phyloP scores from a whole-genome alignment of 2,113 vertebrate genomes.

The Clinocottus analis region DNA sequence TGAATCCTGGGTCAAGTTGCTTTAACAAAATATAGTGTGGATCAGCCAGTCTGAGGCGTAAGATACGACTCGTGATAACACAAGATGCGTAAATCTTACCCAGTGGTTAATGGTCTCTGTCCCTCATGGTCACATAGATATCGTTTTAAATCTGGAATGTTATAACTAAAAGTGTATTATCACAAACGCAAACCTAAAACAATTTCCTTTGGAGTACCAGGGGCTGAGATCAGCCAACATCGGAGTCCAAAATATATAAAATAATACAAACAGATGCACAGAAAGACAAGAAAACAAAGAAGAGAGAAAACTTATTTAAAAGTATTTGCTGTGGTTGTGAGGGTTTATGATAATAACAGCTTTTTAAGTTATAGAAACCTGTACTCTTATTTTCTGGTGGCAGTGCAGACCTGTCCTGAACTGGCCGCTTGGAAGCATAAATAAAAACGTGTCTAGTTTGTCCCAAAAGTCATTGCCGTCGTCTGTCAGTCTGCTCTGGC shows the following conservation, averaged over 20 bases:
- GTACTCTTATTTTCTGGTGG: not conserved
- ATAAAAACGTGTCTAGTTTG: constrained; percentile 36
- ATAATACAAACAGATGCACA: constrained; percentile 10
- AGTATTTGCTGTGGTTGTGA: not conserved
- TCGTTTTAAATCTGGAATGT: too few species aligned
- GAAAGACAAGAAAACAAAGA: not conserved
- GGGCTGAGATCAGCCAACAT: not conserved
- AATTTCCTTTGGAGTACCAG: not conserved
- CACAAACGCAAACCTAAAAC: not conserved
- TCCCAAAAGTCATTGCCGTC: constrained; percentile 50
- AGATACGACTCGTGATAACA: constrained; percentile 51
- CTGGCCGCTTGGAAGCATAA: constrained; percentile 1
- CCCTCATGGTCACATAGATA: not conserved
- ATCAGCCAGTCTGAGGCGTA: constrained; percentile 44
- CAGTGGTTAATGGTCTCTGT: constrained; percentile 14
- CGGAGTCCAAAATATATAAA: not conserved
- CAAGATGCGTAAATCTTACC: constrained; percentile 25
- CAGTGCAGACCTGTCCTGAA: not conserved
- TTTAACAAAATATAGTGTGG: constrained; percentile 53
- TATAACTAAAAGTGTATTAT: too few species aligned
- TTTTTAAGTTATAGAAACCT: not conserved
- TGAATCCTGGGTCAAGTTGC: constrained; percentile 65
- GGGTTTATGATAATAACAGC: not conserved
- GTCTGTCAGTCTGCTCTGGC: constrained; percentile 74
- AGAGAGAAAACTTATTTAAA: not conserved